A percentile compares a stretch with the other conserved stretches of the same genome.
phyloP scores from a whole-genome alignment of 2,797 vertebrate species.

The Ceyx erithaca region DNA sequence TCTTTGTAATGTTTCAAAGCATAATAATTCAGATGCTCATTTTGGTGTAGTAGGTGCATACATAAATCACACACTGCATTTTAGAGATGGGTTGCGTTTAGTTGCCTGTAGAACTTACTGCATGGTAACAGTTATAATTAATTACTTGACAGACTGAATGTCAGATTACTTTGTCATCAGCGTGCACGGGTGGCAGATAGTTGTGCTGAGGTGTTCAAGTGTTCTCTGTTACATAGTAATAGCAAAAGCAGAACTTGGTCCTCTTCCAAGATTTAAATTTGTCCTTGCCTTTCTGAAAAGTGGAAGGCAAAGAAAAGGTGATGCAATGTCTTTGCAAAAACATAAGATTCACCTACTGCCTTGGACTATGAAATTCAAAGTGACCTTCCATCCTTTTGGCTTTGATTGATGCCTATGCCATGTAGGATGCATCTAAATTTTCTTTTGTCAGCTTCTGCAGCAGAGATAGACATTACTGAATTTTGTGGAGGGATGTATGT shows the following conservation, averaged over 20 bases:
- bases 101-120: conserved; percentile 1
- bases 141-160: conserved; percentile 28
- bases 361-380: not conserved
- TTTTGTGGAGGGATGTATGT: not conserved
- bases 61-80: conserved; percentile 25
- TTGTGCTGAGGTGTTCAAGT: not conserved
- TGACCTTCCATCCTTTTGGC: not conserved
- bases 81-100: conserved; percentile 19
- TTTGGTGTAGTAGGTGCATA: not conserved
- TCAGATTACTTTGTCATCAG: conserved; percentile 35
- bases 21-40: conserved; percentile 25
- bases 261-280: conserved; percentile 32
- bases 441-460: not conserved
- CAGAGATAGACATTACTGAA: not conserved
- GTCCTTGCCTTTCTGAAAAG: conserved; percentile 24
- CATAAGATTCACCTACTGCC: not conserved
- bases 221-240: not conserved
- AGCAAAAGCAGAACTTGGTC: not conserved
- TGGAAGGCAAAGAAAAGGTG: not conserved
- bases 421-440: not conserved
- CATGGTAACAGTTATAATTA: conserved; percentile 36
- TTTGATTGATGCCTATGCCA: accelerated
- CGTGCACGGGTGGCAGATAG: not conserved
- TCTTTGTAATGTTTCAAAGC: conserved; percentile 26
- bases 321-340: not conserved